phyloP scores from a whole-genome alignment of 2,113 vertebrate species.

The Salvator merianae region DNA sequence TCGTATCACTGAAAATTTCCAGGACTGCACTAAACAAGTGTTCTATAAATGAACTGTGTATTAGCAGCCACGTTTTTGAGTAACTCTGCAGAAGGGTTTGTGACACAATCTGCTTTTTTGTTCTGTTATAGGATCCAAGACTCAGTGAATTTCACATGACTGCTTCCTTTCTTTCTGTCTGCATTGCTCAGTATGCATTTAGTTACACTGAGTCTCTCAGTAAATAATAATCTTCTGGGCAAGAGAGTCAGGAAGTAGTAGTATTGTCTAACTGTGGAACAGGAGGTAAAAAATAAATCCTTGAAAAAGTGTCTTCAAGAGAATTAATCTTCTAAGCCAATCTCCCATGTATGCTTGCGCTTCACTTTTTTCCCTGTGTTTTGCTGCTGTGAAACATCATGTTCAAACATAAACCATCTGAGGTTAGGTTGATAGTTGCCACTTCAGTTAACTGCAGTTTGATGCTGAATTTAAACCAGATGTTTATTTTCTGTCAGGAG shows the following conservation, averaged over 20 bases:
- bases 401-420: conserved; percentile 63
- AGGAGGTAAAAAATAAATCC: neutral
- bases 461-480: conserved; percentile 60
- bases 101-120: neutral
- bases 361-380: conserved; percentile 43
- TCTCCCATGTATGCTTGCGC: conserved; percentile 31
- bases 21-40: too few species aligned
- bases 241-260: conserved; percentile 17
- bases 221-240: conserved; percentile 35
- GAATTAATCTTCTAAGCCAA: conserved; percentile 46
- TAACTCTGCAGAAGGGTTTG: conserved; percentile 3
- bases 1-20: too few species aligned
- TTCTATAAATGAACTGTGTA: too few species aligned
- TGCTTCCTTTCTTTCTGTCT: conserved; percentile 32
- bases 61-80: neutral
- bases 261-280: neutral
- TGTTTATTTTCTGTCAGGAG: conserved; percentile 53
- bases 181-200: conserved; percentile 15
- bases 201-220: conserved; percentile 2
- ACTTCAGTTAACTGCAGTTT: conserved; percentile 54
- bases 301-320: conserved; percentile 3
- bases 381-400: conserved; percentile 52
- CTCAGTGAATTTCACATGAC: neutral
- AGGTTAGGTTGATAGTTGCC: conserved; percentile 69
- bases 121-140: neutral